These are phyloP conservation scores for Agriopis leucophaearia DNA, from an alignment of 2,888 invertebrate genomes.

Conservation along the genomic window DNA sequence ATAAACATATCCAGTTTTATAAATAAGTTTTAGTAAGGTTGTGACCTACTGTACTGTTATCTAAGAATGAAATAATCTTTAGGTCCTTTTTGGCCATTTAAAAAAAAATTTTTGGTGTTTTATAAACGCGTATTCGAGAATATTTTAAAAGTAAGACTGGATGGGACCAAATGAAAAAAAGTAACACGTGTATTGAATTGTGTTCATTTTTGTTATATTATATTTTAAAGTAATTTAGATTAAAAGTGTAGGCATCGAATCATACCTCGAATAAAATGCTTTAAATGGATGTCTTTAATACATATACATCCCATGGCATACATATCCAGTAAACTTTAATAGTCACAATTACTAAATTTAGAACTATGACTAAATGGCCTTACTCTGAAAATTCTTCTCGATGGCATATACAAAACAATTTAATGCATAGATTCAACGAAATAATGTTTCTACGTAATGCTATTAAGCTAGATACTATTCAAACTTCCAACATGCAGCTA, in stretches of 20 bases:
- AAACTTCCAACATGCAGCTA: not conserved
- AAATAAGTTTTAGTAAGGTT: slow-evolving; percentile 25
- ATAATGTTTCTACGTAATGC: not conserved
- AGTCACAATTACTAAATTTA: too few species aligned
- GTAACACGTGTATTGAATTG: slow-evolving; percentile 11
- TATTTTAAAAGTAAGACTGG: slow-evolving; percentile 26
- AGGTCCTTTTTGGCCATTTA: not conserved
- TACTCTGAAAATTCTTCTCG: too few species aligned
- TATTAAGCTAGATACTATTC: not conserved
- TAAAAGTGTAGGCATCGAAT: not conserved
- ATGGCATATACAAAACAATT: too few species aligned
- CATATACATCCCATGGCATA: not conserved
- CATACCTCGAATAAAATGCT: slow-evolving; percentile 15
- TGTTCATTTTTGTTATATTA: slow-evolving; percentile 23
- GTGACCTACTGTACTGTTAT: slow-evolving; percentile 31
- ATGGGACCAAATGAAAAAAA: slow-evolving; percentile 29
- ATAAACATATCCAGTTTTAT: slow-evolving; percentile 47
- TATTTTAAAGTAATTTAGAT: slow-evolving; percentile 10
- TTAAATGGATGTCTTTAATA: not conserved
- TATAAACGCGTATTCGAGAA: slow-evolving; percentile 3
- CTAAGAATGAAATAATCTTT: not conserved
- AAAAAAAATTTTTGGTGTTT: slow-evolving; percentile 1
- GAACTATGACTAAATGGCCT: too few species aligned
- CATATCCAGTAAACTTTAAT: too few species aligned
- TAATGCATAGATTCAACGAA: too few species aligned